phyloP scores from a whole-genome alignment of 2,113 vertebrate genomes.

The Cyrtonyx montezumae region DNA sequence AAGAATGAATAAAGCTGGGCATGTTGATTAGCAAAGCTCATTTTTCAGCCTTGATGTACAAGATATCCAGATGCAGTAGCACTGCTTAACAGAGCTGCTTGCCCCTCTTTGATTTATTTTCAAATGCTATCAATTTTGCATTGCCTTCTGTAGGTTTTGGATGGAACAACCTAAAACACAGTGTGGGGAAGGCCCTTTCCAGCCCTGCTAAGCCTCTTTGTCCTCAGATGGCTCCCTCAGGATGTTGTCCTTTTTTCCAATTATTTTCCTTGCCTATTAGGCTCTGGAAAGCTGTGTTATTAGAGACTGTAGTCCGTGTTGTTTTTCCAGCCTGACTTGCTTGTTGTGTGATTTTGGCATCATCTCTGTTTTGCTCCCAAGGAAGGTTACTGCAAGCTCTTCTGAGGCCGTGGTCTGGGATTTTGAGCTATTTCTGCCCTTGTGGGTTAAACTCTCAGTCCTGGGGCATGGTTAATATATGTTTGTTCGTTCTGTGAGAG shows the following conservation, averaged over 20 bases:
- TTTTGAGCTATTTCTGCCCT: background rate
- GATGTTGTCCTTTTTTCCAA: no score
- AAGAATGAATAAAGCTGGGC: background rate
- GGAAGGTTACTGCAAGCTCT: background rate
- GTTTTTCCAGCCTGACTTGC: background rate
- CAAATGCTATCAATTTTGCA: background rate
- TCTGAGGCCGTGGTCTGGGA: background rate
- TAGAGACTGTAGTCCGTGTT: background rate
- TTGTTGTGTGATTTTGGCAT: background rate
- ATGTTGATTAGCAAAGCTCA: background rate
- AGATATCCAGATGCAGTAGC: background rate
- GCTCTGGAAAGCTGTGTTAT: background rate
- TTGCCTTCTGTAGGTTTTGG: background rate
- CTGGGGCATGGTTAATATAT: background rate
- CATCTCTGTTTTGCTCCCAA: background rate
- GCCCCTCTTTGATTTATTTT: background rate
- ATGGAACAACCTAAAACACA: background rate
- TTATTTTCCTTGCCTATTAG: background rate
- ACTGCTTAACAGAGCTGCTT: background rate
- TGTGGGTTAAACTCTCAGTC: constrained; percentile 36
- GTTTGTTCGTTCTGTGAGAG: background rate
- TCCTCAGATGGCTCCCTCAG: no score
- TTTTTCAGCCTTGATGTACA: background rate
- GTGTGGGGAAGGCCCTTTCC: background rate
- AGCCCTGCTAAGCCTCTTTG: no score